A percentile compares a stretch with the other conserved stretches of the same genome.
Evolutionary conservation across 1,140 invertebrate genomes (phyloP).

Genomic region (Melitaea cinxia): DNA sequence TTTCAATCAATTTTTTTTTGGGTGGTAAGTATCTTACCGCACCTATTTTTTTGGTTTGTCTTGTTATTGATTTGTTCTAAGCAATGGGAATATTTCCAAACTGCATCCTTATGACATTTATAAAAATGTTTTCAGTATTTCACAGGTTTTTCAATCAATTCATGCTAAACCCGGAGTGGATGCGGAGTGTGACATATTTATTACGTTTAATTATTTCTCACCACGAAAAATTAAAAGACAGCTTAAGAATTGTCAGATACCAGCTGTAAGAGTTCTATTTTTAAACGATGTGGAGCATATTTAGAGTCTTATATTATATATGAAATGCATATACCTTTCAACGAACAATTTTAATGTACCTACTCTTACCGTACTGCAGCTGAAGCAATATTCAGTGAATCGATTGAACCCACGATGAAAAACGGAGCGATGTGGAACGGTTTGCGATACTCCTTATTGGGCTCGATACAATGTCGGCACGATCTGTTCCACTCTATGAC

Average conservation of each 20-base stretch:
- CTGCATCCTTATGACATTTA: not conserved
- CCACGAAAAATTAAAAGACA: no score
- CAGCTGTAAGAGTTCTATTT: constrained; percentile 4
- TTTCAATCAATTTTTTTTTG: no score
- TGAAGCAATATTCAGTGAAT: constrained; percentile 50
- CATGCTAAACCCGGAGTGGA: no score
- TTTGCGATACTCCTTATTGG: constrained; percentile 54
- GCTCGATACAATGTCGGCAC: constrained; percentile 48
- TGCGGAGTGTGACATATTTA: no score
- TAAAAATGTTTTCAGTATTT: no score
- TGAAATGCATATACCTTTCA: constrained; percentile 49
- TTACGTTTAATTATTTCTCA: no score
- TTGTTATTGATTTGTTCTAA: not conserved
- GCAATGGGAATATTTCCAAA: not conserved
- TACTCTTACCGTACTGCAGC: constrained; percentile 34
- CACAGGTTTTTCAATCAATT: no score
- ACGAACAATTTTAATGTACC: constrained; percentile 55
- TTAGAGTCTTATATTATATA: constrained; percentile 41
- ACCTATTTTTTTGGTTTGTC: not conserved
- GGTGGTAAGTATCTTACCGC: constrained; percentile 5
- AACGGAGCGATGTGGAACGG: constrained; percentile 40
- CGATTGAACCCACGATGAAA: constrained; percentile 44
- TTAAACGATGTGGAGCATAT: constrained; percentile 23
- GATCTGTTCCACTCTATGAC: constrained; percentile 46
- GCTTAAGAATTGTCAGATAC: not conserved